Evolutionary conservation across 2,113 vertebrate species (phyloP), one percentile per base, ranked within the genome.

Genomic region (Dascyllus trimaculatus): DNA sequence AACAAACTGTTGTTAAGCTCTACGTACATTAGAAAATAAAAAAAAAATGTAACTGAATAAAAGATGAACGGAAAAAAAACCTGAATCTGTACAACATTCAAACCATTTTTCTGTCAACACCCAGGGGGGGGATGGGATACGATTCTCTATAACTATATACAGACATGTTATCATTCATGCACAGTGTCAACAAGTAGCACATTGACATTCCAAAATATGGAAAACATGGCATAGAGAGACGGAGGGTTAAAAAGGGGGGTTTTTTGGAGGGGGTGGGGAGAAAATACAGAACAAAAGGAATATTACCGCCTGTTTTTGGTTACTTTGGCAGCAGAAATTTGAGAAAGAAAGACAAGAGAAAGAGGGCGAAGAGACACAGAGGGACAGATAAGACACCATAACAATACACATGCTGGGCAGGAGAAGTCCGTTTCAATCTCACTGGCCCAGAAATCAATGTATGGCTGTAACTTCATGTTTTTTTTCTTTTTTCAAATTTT

Each of bases 81-180:
- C 84, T 76, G 64, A 93, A 85, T 94, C 90, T 95, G 90, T 93
- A 94, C 92, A 93, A 88, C 90, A 95, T 93, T 93, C 92, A 87
- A 91, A 87, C 89, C 73, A 77, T 81, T 75, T 84, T 86, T 85
- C 26, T 74, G 77, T 91, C 78, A 79, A 91, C 92, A 35, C 32
- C 32, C 32, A 85, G 85, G 81, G 75, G 89, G 85, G 83, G 86
- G 86, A 91, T 91, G 94, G 88, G 91, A 93, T 93, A 94, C 92
- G 70, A 88, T 89, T 88, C 85, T 91, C 81, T 92, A 90, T 82
- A 78, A 92, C 86, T 95, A 95, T 95, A 91, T 95, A 95, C 94
- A 95, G 82, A 94, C 94, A 93, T 91, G 91, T 94, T 94, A 93
- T 91, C 94, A 94, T 95, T 92, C 94, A 95, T 95, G 94, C 95